These are phyloP conservation scores for Brachylomia viminalis DNA, from an alignment of 2,888 invertebrate species.

Conservation along the genomic window DNA sequence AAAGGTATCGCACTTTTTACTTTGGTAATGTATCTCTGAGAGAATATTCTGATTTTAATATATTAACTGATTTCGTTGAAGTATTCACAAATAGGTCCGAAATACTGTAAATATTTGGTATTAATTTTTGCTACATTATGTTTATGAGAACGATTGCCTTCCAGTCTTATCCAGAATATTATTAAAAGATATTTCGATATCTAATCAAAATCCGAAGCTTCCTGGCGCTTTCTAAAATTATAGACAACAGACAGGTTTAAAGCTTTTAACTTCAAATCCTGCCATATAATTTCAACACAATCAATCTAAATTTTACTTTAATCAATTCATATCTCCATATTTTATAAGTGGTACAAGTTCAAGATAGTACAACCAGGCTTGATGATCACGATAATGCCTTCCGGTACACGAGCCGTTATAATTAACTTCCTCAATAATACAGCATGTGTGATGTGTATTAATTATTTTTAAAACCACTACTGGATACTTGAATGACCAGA, in stretches of 20 bases:
- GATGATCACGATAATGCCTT: conserved; percentile 60
- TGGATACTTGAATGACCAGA: conserved; percentile 41
- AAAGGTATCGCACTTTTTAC: not conserved
- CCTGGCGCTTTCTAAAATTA: conserved; percentile 15
- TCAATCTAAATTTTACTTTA: conserved; percentile 34
- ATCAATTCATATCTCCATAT: conserved; percentile 34
- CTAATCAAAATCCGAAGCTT: not conserved
- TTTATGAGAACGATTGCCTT: not conserved
- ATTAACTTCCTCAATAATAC: conserved; percentile 66
- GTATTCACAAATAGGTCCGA: not conserved
- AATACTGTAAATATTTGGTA: not conserved
- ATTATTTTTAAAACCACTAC: conserved; percentile 56
- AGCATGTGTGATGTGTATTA: conserved; percentile 63
- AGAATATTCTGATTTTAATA: not conserved
- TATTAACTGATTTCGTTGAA: not conserved
- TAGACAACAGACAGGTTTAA: not conserved
- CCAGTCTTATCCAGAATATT: not conserved
- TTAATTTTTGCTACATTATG: not conserved
- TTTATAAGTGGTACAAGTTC: conserved; percentile 39
- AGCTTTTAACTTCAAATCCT: conserved; percentile 1
- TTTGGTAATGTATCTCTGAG: not conserved
- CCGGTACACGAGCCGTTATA: conserved; percentile 64
- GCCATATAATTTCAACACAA: conserved; percentile 27
- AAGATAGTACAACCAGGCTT: conserved; percentile 35
- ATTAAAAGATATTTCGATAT: not conserved